These are phyloP conservation scores for Hippasteria phrygiana DNA, from an alignment of 53 echinoderm and acorn worm species.

Conservation along the genomic window DNA sequence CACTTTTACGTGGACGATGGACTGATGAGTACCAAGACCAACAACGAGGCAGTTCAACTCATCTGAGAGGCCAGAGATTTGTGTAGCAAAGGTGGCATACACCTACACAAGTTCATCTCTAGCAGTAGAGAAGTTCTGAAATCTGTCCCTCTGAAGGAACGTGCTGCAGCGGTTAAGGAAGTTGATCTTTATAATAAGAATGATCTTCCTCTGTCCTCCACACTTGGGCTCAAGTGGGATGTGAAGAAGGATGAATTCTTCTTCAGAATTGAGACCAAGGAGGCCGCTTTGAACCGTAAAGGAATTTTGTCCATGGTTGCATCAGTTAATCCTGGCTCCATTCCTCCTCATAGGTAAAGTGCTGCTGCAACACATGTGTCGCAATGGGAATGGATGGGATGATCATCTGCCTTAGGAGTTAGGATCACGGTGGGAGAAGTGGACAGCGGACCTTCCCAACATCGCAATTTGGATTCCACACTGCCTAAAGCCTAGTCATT, in stretches of 20 bases:
- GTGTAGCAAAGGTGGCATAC: slow-evolving; percentile 36
- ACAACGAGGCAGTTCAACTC: slow-evolving; percentile 40
- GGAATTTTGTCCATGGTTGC: slow-evolving; percentile 64
- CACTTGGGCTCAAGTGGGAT: slow-evolving; percentile 50
- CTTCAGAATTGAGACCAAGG: slow-evolving; percentile 39
- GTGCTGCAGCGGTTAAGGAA: slow-evolving; percentile 40
- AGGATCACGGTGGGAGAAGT: slow-evolving; percentile 56
- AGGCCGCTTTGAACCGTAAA: slow-evolving; percentile 41
- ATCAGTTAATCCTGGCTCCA: slow-evolving; percentile 58
- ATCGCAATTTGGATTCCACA: slow-evolving; percentile 37
- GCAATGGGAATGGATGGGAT: slow-evolving; percentile 57
- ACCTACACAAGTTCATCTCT: slow-evolving; percentile 40
- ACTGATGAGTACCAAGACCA: slow-evolving; percentile 41
- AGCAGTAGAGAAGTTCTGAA: slow-evolving; percentile 28
- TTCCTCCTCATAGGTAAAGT: slow-evolving; percentile 48
- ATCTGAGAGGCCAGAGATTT: slow-evolving; percentile 45
- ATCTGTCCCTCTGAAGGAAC: slow-evolving; percentile 44
- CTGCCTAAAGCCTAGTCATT: slow-evolving; percentile 16
- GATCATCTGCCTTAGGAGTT: slow-evolving; percentile 60
- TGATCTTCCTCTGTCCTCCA: slow-evolving; percentile 32
- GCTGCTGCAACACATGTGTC: slow-evolving; percentile 55
- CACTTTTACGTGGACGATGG: slow-evolving; percentile 59
- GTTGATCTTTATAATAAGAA: slow-evolving; percentile 31
- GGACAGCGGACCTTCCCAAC: slow-evolving; percentile 42
- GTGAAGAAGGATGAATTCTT: slow-evolving; percentile 55